Conservation (phyloP, 2,797 vertebrate genomes). For the Phalloptychus januarius region DNA sequence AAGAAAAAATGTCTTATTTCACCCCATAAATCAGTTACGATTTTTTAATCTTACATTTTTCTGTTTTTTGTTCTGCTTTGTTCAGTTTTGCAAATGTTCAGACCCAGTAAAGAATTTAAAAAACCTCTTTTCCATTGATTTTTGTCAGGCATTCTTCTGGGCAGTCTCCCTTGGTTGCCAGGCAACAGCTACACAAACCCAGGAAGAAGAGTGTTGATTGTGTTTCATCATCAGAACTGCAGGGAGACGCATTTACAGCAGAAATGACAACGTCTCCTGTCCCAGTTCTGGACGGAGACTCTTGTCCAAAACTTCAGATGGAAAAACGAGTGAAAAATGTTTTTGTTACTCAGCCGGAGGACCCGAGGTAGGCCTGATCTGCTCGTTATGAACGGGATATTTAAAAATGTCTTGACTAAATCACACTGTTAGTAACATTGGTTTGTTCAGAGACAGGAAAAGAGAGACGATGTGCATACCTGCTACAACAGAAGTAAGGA, state of each 20-base stretch:
- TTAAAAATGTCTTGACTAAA: background rate
- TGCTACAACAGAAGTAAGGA: conserved; percentile 74
- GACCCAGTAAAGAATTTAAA: background rate
- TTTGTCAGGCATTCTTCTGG: conserved; percentile 66
- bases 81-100: background rate
- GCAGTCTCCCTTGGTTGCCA: conserved; percentile 55
- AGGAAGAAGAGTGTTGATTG: conserved; percentile 38
- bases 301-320: conserved; percentile 66
- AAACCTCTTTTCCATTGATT: conserved; percentile 33
- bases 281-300: conserved; percentile 53
- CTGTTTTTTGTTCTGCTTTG: background rate
- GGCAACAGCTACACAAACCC: conserved; percentile 71
- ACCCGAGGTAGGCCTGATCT: conserved; percentile 69
- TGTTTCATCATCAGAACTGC: conserved; percentile 8
- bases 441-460: conserved; percentile 53
- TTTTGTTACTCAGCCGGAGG: conserved; percentile 81
- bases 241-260: conserved; percentile 4
- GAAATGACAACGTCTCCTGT: conserved; percentile 57
- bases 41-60: background rate
- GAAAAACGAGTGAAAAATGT: conserved; percentile 75
- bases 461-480: conserved; percentile 71
- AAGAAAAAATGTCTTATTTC: background rate
- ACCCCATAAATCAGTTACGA: background rate
- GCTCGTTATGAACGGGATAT: background rate
- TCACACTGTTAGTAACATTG: conserved; percentile 6